phyloP scores from a whole-genome alignment of 2,113 vertebrate species.

The Picathartes gymnocephalus region DNA sequence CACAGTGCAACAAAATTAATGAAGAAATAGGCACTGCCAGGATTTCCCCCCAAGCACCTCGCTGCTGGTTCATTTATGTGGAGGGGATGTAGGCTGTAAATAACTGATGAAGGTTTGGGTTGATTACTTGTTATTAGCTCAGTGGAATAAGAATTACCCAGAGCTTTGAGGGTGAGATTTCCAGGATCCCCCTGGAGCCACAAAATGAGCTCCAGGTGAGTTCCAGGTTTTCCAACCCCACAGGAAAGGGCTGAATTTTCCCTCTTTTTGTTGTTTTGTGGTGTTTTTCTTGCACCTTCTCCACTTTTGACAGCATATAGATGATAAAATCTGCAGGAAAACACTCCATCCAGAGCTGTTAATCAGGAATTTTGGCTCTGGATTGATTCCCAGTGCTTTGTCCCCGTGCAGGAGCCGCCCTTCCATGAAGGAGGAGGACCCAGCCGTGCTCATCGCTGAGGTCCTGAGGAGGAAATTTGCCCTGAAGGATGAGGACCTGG shows the following conservation, averaged over 20 bases:
- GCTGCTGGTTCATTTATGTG: neutral
- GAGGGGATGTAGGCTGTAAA: neutral
- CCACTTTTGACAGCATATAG: neutral
- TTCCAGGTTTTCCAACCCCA: neutral
- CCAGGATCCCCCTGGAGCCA: neutral
- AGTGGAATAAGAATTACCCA: neutral
- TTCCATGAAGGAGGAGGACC: conserved; percentile 89
- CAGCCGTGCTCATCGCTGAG: conserved; percentile 89
- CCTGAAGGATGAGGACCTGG: conserved; percentile 86
- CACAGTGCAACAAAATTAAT: neutral
- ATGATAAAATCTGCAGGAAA: neutral
- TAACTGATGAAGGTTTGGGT: neutral
- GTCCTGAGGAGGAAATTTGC: conserved; percentile 93
- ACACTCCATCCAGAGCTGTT: neutral
- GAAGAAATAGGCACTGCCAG: neutral
- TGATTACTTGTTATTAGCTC: neutral
- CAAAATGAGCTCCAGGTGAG: neutral
- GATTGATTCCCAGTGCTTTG: neutral
- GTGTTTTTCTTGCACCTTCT: neutral
- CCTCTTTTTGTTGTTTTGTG: neutral
- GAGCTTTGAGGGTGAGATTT: neutral
- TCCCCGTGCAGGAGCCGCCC: conserved; percentile 74
- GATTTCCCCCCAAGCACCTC: neutral
- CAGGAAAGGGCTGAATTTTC: neutral
- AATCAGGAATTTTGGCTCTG: neutral